Evolutionary conservation across 2,888 invertebrate species (phyloP), one percentile per base, ranked within the genome.

Genomic region (Netelia virgata): DNA sequence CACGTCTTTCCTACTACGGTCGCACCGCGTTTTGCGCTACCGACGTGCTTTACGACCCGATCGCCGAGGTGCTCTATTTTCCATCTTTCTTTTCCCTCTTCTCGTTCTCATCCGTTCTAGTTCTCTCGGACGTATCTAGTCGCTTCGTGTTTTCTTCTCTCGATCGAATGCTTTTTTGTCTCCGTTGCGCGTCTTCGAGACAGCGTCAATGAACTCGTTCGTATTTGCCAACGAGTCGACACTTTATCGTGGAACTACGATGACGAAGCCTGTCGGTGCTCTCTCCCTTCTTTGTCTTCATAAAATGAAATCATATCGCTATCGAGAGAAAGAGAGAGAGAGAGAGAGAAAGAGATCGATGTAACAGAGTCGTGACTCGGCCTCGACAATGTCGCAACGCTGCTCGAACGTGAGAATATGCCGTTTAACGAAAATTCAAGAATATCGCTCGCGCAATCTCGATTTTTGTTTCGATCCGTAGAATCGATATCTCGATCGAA

Each of bases 191-290:
- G 64, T 53, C 59, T 50, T 9, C 6, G 28, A 18, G 57, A 36
- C 53, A 11, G 28, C 68, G 77, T 78, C 78, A 74, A 83, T 78
- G 82, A 83, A 83, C 73, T 74, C 78, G 47, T 47, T 63, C 16
- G 68, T 69, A 61, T 59, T 74, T 61, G 18, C n/a, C 23, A 59
- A 41, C 73, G 43, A 16, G 55, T 6, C 43, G 50, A 11, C 43
- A 14, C 53, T 77, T 77, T 74, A 73, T 78, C 73, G 50, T 23
- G 11, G 5, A 28, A 11, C 47, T 10, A 47, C 14, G 47, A 47
- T 47, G 47, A 47, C 47, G 47, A 47, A 47, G 14, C 28, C 28
- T 5, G 47, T 10, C 14, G 14, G 47, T 28, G 28, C 28, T 28
- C 28, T 28, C 28, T 28, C 28, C 28, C 28, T 28, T 28, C 28